Conservation (phyloP, 2,888 invertebrate species). For the Girardia tigrina region DNA sequence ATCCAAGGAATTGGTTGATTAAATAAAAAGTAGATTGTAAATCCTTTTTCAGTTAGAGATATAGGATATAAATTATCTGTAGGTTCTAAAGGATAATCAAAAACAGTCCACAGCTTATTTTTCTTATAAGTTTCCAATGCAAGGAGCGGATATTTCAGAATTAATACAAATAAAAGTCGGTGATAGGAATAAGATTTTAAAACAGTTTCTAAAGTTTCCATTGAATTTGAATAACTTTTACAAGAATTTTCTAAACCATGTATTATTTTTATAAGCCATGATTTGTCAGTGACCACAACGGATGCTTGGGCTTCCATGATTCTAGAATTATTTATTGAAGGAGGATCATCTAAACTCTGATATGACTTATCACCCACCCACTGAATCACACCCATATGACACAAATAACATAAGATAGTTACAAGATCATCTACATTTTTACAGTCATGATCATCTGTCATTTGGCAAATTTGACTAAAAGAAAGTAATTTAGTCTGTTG, state of each 20-base stretch:
- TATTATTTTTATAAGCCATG: background rate
- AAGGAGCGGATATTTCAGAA: background rate
- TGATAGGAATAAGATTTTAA: constrained; percentile 1
- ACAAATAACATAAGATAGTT: background rate
- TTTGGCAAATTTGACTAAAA: constrained; percentile 8
- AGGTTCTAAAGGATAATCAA: background rate
- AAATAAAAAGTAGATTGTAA: constrained; percentile 17
- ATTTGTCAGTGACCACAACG: background rate
- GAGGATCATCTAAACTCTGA: background rate
- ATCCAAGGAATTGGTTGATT: constrained; percentile 3
- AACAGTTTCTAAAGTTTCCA: constrained; percentile 7
- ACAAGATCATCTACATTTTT: background rate
- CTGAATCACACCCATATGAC: background rate
- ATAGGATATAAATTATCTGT: background rate
- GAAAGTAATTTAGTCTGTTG: background rate
- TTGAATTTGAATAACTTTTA: background rate
- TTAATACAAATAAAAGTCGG: background rate
- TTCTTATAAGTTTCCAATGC: background rate
- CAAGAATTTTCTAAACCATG: background rate
- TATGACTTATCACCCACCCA: constrained; percentile 3
- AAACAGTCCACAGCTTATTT: background rate
- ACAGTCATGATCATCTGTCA: background rate
- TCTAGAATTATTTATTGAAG: background rate
- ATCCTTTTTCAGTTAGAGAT: background rate
- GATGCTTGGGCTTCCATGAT: background rate